Evolutionary conservation across 2,113 vertebrate genomes (phyloP), one percentile per base, ranked within the genome.

Genomic region (Pipra filicauda): DNA sequence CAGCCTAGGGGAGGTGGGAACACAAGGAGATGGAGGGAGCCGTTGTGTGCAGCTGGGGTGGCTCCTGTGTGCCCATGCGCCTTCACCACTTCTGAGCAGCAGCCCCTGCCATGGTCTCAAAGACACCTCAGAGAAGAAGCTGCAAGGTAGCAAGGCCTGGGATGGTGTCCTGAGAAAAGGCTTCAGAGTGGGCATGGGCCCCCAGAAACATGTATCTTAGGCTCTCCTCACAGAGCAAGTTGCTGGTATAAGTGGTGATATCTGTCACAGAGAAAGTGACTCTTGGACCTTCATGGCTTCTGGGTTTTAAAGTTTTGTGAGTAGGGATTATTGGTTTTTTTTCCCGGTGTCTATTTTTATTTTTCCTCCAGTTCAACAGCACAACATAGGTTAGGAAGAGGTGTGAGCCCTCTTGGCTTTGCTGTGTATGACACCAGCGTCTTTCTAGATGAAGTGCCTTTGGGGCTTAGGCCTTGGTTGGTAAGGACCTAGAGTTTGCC

Each of bases 11-110:
- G 6, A 65, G 16, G 11, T 37, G 61, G 59, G 21, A 75, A 11
- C 22, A 7, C 1, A 11, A 14, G 48, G 72, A 43, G 24, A 20
- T 0, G 0, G 35, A 18, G 1, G 7, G 65, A 81, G 70, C 74
- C 2, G 12, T 18, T 4, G 5, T 14, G 28, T 62, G 57, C n/a
- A 16, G 24, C 31, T n/a, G 61, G 8, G 8, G 19, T 52, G 69
- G 17, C 17, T 69, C 9, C 46, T 33, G 9, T 10, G 18, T 26
- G 15, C 43, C 37, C 17, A 3, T 5, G 8, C 0, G 3, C 23
- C 12, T 20, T 78, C 20, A 12, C 4, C 0, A 2, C 13, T 46
- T 41, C 15, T 16, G 65, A 15, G 49, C 11, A 31, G 48, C 6
- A 2, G 52, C 17, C 9, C 3, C 31, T 79, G 57, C 33, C 11